Base-by-base conservation (phyloP, 30 jellyfish, hydroid and myxozoan species). In the Chrysaora quinquecirrha region DNA sequence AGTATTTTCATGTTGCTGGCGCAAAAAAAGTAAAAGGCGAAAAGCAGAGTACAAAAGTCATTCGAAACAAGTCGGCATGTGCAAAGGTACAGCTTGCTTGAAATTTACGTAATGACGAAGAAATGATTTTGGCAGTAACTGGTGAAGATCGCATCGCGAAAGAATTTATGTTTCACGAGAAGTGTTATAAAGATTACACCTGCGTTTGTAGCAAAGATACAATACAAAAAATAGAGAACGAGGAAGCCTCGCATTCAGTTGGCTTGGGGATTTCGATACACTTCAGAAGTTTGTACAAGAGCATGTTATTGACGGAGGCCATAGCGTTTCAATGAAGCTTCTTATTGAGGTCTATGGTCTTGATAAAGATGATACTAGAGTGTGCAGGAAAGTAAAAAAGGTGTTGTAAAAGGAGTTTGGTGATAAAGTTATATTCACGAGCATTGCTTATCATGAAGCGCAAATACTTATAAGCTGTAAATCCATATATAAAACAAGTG, bases 391-490 rank as follows among this genome's bases (percentile, higher is more conserved):
- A 22, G 73, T 61, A 22, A 61, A 61, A 22, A 12, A 61, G 27
- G 24, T 23, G 27, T 9, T 61, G 11, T 22, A 9, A 22, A 61
- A 61, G 11, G 27, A 14, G 24, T 61, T 61, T 61, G 73, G 73
- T 9, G 73, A 61, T 10, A 61, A 61, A 22, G 27, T 61, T 61
- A 9, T 22, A 61, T 61, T 61, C 24, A 31, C 24, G 32, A 61
- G 73, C 73, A 12, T 31, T 61, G n/a, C 73, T 10, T 61, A 61
- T 31, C 73, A 61, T 61, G 73, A 61, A 9, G 73, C 73, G 14
- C 27, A 61, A 31, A 22, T 61, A 23, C 11, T 61, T 23, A 12
- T 61, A 14, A 61, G 73, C 73, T 9, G 27, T 61, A 9, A 12
- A 12, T 10, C 73, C 7, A 10, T 61, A 10, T 61, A 23, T 61